Base-by-base conservation (phyloP, 2,797 vertebrate species). In the Margarornis squamiger region DNA sequence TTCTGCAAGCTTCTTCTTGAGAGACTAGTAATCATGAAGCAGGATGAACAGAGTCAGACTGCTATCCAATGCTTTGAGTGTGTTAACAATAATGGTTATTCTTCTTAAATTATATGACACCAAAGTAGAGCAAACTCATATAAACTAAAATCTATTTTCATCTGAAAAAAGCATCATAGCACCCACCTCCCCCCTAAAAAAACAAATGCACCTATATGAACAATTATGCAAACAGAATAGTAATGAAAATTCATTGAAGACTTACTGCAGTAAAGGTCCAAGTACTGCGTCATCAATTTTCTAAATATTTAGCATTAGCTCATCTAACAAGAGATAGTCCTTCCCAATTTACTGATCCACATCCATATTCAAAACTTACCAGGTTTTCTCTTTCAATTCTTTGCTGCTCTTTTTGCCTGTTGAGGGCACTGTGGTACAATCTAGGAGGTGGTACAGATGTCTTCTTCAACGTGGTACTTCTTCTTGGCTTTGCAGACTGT, bases 371-470 rank as follows among this genome's bases (percentile, higher is more conserved):
- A 63, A 63, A 90, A 97, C 99, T 99, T 94, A 99, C 99, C 98
- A 99, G 92, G 96, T 99, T 99, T 75, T 99, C 99, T 90, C 97
- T 98, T 90, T 99, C 98, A 45, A 99, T 99, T 82, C 99, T 98
- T 63, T 98, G 98, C 49, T 99, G 99, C 76, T 99, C 98, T 41
- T 98, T 98, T 75, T 99, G 98, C 86, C 99, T 98, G 97, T 99
- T 99, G 93, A 99, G 95, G 76, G 98, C 98, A 77, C 96, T 99
- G 95, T 99, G 99, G 92, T 98, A 97, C 41, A 98, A 88, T 39
- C 96, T 98, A 34, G 94, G 61, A 5, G 96, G 63, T 0, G 97
- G 93, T 22, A 88, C 76, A 23, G 75, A 51, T 0, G 94, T 71
- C 89, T 97, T 98, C 88, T 88, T 97, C 68, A 96, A 6, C 1